Percentiles rank a stretch among this genome's conserved stretches.
Evolutionary conservation across 2,888 invertebrate genomes (phyloP).

Genomic region (Tipula unca): DNA sequence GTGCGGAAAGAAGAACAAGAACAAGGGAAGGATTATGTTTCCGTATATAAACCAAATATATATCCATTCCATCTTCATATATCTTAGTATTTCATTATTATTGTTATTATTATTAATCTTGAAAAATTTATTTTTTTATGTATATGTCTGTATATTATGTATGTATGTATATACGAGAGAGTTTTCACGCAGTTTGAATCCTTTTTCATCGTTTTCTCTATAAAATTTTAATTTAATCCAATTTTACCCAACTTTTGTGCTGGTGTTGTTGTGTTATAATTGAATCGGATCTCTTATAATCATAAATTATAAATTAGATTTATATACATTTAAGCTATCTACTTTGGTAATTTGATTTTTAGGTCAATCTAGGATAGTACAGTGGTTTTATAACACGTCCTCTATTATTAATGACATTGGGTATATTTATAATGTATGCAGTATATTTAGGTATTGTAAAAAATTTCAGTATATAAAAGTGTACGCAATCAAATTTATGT

Average conservation of each 20-base stretch:
- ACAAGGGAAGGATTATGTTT: not conserved
- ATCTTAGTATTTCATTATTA: not conserved
- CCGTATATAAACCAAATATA: not conserved
- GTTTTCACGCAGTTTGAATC: not conserved
- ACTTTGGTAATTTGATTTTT: not conserved
- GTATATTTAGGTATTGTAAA: too few relatives aligned
- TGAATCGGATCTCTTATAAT: not conserved
- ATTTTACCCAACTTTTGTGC: not conserved
- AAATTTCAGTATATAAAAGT: too few relatives aligned
- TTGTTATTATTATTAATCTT: not conserved
- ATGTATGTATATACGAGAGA: not conserved
- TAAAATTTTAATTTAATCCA: conserved; percentile 14
- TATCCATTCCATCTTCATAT: not conserved
- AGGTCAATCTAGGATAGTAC: not conserved
- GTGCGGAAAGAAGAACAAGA: not conserved
- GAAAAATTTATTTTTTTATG: not conserved
- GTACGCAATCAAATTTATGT: too few relatives aligned
- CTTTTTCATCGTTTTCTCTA: not conserved
- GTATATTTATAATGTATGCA: too few relatives aligned
- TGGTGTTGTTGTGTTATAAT: not conserved
- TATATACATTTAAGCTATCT: not conserved
- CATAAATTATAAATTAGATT: not conserved
- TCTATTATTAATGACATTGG: not conserved
- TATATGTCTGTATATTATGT: too few relatives aligned
- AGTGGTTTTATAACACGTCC: not conserved